A percentile compares a stretch with the other conserved stretches of the same genome.
Conservation (phyloP, 2,113 vertebrate genomes). For the Rafetus swinhoei region DNA sequence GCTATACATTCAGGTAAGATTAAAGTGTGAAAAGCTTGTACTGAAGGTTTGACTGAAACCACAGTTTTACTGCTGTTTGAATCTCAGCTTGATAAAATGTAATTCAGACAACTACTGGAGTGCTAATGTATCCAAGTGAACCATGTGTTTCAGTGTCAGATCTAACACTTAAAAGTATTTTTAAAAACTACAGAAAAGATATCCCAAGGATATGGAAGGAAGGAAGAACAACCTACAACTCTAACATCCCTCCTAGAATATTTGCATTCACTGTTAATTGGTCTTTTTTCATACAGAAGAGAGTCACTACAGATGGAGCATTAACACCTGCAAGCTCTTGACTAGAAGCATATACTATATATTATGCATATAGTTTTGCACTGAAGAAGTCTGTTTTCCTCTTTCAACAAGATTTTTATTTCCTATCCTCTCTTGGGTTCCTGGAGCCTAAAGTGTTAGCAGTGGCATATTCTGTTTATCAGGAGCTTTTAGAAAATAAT, state of each 20-base stretch:
- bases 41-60: background rate
- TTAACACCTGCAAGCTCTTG: background rate
- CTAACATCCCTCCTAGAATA: background rate
- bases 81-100: background rate
- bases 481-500: background rate
- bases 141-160: background rate
- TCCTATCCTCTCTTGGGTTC: background rate
- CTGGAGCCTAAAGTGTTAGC: background rate
- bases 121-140: background rate
- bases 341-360: background rate
- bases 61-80: background rate
- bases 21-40: background rate
- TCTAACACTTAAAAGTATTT: background rate
- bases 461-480: background rate
- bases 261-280: background rate
- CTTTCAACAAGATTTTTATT: background rate
- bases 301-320: background rate
- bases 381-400: background rate
- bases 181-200: background rate
- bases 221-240: background rate
- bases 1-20: background rate
- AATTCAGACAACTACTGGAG: background rate
- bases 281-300: background rate
- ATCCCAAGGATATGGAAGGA: background rate
- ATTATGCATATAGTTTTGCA: background rate